These are phyloP conservation scores for Mormyrus proboscirostris DNA, from an alignment of 2,797 vertebrate genomes.

Conservation along the genomic window DNA sequence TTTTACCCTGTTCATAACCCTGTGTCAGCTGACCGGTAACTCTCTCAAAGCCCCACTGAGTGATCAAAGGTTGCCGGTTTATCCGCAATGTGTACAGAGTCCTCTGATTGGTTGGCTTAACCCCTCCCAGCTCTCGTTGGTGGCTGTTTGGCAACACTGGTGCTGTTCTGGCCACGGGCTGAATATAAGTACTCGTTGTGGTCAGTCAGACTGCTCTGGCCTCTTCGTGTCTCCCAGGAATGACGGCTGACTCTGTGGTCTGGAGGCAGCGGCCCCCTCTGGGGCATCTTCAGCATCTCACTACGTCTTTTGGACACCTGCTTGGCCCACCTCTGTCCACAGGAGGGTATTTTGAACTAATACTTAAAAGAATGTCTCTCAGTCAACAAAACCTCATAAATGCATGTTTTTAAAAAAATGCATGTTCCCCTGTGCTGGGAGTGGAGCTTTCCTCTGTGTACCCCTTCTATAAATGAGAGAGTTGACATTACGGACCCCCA, in stretches of 20 bases:
- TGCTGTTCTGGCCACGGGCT: not conserved
- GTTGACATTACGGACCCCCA: not conserved
- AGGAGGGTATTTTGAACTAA: not conserved
- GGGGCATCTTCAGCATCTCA: not conserved
- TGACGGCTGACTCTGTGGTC: not conserved
- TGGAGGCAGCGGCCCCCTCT: not conserved
- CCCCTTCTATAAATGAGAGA: not conserved
- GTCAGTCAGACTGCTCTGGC: not conserved
- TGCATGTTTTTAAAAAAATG: not conserved
- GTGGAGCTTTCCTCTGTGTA: not conserved
- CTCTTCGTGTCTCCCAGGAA: not conserved
- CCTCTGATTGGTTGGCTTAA: not conserved
- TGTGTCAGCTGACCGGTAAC: not conserved
- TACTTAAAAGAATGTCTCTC: not conserved
- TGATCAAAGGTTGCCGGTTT: not conserved
- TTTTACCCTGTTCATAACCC: not conserved
- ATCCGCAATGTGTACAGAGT: not conserved
- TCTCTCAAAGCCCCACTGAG: not conserved
- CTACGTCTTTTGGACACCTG: not conserved
- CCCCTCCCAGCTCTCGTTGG: not conserved
- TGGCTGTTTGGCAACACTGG: not conserved
- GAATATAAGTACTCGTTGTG: not conserved
- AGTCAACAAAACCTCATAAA: not conserved
- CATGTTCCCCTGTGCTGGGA: not conserved
- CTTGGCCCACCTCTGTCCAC: not conserved